A percentile compares a stretch with the other conserved stretches of the same genome.
phyloP scores from a whole-genome alignment of 2,797 vertebrate genomes.

The Xenopus petersii region DNA sequence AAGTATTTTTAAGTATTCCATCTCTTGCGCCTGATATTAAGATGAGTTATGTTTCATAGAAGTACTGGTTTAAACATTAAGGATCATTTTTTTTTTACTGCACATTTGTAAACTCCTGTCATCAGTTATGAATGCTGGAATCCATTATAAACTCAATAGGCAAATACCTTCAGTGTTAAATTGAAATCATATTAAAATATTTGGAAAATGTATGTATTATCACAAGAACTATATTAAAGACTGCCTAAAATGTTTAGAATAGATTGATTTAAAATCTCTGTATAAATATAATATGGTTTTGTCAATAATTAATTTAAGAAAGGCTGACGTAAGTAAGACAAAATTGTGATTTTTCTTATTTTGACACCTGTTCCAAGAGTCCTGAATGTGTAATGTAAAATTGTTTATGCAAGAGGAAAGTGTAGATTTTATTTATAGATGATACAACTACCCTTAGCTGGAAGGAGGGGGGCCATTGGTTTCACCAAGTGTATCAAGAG shows the following conservation, averaged over 20 bases:
- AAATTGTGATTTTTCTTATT: background rate
- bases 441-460: too few relatives aligned
- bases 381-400: background rate
- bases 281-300: background rate
- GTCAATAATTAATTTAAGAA: background rate
- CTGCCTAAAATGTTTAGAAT: background rate
- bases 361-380: background rate
- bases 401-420: background rate
- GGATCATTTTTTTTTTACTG: background rate
- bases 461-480: too few relatives aligned
- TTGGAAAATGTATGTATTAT: conserved; percentile 3
- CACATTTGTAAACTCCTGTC: background rate
- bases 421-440: background rate
- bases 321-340: background rate
- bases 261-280: background rate
- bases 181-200: background rate
- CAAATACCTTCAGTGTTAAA: background rate
- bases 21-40: too few relatives aligned
- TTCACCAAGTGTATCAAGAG: too few relatives aligned
- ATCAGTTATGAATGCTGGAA: background rate
- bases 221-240: background rate
- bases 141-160: background rate
- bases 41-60: too few relatives aligned
- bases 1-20: too few relatives aligned
- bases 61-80: too few relatives aligned